Base-by-base conservation (phyloP, 1,140 invertebrate species). In the Glomeris maerens region DNA sequence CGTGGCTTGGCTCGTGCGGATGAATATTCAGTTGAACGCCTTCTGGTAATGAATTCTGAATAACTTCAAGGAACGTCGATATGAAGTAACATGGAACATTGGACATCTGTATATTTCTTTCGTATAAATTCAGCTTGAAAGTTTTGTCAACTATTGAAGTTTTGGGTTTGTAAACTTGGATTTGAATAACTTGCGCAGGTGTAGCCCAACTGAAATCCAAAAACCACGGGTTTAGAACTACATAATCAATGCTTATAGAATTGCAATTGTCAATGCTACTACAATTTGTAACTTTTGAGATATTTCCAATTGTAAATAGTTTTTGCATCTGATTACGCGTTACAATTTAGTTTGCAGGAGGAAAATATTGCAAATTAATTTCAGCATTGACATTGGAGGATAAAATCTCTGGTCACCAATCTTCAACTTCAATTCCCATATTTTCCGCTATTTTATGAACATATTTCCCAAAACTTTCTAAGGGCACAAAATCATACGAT, bases 401-500 rank as follows among this genome's bases (percentile, higher is more conserved):
- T n/a, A n/a, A n/a, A n/a, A n/a, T n/a, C n/a, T n/a, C n/a, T n/a
- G n/a, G n/a, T n/a, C 67, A 84, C 81, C 78, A 72, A 47, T 87
- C 78, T 55, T 80, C 78, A 27, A 88, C 75, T 57, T 84, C 77
- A 49, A 91, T 65, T 27, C 81, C 79, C 69, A 92, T 72, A 45
- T 74, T 68, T 58, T 78, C 74, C 27, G 81, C 78, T 55, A 84
- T 65, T 59, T 74, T 76, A 58, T 88, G 78, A 44, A 91, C 69
- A 60, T 80, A 80, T 58, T 74, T 77, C 64, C 84, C 84, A 62
- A 78, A 90, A 57, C 67, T 77, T 69, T 93, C 87, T 39, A 93
- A 62, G 7, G 84, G 59, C 10, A 82, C 74, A 68, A 75, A 93
- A 63, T 87, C 80, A 61, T 89, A 88, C 2, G 85, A 79, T 59